Base-by-base conservation (phyloP, 1,140 invertebrate genomes). In the Araneus ventricosus region DNA sequence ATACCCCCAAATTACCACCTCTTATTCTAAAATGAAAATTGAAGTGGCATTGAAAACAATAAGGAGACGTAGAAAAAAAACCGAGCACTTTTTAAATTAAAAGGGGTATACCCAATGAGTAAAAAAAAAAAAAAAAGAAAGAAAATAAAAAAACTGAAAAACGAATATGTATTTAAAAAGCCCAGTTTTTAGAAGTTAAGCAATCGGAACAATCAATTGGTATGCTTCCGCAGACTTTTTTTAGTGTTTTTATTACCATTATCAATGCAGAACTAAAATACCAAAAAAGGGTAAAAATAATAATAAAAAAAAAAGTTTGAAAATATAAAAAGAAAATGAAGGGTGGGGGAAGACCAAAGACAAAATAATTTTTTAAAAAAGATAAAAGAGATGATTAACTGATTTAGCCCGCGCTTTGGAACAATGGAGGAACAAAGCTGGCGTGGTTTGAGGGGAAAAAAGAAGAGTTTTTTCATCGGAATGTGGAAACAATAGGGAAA, bases 21-120 rank as follows among this genome's bases (percentile, higher is more conserved):
- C 67, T 89, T 75, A 75, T 52, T 89, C 79, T 89, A 89, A 89
- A 89, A 79, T 57, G 41, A 89, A 88, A 89, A 89, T 75, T 89
- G 88, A 89, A 89, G 88, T 89, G 88, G 88, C 45, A 37, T 22
- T 37, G 86, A 27, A 67, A 75, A 75, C 70, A 75, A 75, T 75
- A 75, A 75, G 27, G 70, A 27, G 63, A 67, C 30, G 30, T 34
- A 34, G 27, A 70, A 41, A 79, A 75, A 45, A 41, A 70, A 88
- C 67, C 79, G 79, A 79, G n/a, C n/a, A 52, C 7, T 89, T 89
- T 89, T 79, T 89, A 52, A 75, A 75, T 75, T 75, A 34, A 75
- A 75, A 75, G 27, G 10, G 22, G 70, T 84, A 27, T 17, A 52
- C 45, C 45, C 45, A 52, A 52, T 3, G 39, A 10, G n/a, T n/a